Evolutionary conservation across 2,888 invertebrate genomes (phyloP), one percentile per base, ranked within the genome.

Genomic region (Nemotelus pantherinus): DNA sequence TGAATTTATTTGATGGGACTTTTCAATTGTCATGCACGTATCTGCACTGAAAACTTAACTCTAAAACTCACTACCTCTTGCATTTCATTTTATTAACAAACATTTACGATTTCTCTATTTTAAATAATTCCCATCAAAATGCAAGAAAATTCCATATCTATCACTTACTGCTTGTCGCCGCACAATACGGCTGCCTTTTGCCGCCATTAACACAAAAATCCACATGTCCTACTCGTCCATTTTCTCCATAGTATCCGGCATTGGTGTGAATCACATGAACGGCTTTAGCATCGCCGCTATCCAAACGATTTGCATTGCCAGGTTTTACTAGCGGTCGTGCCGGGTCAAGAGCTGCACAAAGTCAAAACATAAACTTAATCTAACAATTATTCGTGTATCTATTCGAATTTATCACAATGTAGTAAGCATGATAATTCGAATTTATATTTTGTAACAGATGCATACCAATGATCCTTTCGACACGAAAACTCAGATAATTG

Each of bases 191-290:
- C 84, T 94, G 94, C n/a, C 81, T 80, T 81, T 86, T 86, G n/a
- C 94, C 94, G 0, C 94, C 94, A 83, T 94, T 94, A 57, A 94
- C 90, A 83, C 94, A 94, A 86, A 94, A 93, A 87, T 94, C 94
- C 0, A 93, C 93, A 84, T 93, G 93, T 0, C 94, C 94, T 3
- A 92, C 89, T 3, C 91, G 88, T 3, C 93, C 92, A 2, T 90
- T 90, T 84, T 94, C 94, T 0, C 94, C 94, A 85, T 94, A 94
- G 79, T 92, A 91, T 0, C 94, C 94, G 0, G 94, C 94, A 84
- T 94, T 94, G 0, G 94, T 94, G 84, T 94, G 94, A 44, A 94
- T 89, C 41, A 93, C 92, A 85, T 94, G 92, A 2, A 94, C 94
- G 0, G 93, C 92, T 77, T 91, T 90, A 2, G 94, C 94, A 83